These are phyloP conservation scores for Gymnarchus niloticus DNA, from an alignment of 2,113 vertebrate species.

Conservation along the genomic window DNA sequence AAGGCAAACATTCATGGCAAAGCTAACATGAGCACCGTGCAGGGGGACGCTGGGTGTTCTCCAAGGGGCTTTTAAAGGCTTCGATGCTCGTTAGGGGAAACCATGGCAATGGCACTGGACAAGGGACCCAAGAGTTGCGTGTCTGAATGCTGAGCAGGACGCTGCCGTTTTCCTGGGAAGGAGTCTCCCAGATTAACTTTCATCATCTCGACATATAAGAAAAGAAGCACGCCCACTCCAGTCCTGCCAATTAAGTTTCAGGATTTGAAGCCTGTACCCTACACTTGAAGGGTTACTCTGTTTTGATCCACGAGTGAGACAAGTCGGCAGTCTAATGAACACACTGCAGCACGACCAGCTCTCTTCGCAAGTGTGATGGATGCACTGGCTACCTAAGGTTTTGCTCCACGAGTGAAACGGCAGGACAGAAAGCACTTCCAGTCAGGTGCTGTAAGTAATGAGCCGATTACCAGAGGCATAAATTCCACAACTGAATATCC, in stretches of 20 bases:
- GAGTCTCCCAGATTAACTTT: background rate
- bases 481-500: background rate
- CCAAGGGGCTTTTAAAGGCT: slow-evolving; percentile 1
- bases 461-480: background rate
- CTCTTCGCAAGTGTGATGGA: background rate
- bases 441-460: background rate
- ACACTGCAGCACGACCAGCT: background rate
- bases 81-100: slow-evolving; percentile 15
- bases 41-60: background rate
- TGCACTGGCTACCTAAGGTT: background rate
- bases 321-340: background rate
- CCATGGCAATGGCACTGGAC: background rate
- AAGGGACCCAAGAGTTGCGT: background rate
- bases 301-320: background rate
- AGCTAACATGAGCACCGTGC: background rate
- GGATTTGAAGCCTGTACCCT: background rate
- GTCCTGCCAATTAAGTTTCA: background rate
- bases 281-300: background rate
- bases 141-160: slow-evolving; percentile 10
- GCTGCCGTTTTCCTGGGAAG: background rate
- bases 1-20: slow-evolving; percentile 7
- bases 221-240: background rate
- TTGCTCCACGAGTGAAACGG: background rate
- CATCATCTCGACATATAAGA: background rate
- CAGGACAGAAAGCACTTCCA: background rate